Evolutionary conservation across 2,888 invertebrate species (phyloP), one percentile per base, ranked within the genome.

Genomic region (Hirtodrosophila histrioides): DNA sequence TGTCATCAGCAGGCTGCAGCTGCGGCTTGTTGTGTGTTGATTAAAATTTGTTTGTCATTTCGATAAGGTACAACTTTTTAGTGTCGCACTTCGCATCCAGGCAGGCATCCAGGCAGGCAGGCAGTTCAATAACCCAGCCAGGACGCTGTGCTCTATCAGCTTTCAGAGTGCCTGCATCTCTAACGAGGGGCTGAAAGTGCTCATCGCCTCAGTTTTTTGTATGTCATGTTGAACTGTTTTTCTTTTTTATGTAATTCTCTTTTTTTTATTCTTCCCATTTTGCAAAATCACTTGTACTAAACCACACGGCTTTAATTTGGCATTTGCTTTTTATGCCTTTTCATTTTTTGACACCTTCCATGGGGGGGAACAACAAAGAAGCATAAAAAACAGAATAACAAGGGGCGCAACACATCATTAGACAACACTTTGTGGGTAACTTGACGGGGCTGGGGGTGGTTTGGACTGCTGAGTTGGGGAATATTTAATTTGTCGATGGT

Each of bases 1-100:
- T 89, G 90, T 89, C 88, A 89, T 89, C 90, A 88, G 79, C 81
- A 83, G 73, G 39, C 17, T 17, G 17, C 78, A 77, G 87, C 82
- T 79, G 79, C 62, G 86, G 61, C 75, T 63, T 61, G 84, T 75
- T 77, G 53, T 41, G 33, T 61, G 79, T 82, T 81, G 80, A 81
- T 81, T 86, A 85, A 80, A 81, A 87, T 81, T 80, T 88, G 88
- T 88, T 88, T 87, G 80, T 81, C 80, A 81, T 70, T 82, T 82
- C 83, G 80, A 81, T 81, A 87, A 78, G 80, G 75, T 86, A 57
- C 49, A 56, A 67, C 53, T 70, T 87, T 86, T 88, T 78, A 88
- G 83, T 86, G 79, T n/a, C n/a, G n/a, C n/a, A n/a, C n/a, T n/a
- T 48, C 63, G 43, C 54, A 51, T 60, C 51, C 46, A 17, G n/a